These are phyloP conservation scores for Nyleta sp. DNA, from an alignment of 2,888 invertebrate species.

Conservation along the genomic window DNA sequence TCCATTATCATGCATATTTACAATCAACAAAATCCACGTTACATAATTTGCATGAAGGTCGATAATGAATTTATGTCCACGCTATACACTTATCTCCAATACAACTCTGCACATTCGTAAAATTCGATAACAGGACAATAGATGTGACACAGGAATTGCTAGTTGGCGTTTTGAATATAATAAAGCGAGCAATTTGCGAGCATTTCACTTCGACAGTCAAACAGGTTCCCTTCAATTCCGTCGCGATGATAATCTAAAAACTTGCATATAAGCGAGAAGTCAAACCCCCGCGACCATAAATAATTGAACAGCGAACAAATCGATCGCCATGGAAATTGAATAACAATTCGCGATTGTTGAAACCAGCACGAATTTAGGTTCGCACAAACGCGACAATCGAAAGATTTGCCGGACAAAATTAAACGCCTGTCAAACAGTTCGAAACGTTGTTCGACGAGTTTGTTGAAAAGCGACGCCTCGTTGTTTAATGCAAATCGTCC, in stretches of 20 bases:
- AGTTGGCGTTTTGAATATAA: no score
- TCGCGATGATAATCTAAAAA: no score
- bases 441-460: background rate
- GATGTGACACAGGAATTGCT: background rate
- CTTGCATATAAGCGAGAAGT: no score
- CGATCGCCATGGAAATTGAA: conserved; percentile 24
- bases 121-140: conserved; percentile 23
- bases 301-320: conserved; percentile 30
- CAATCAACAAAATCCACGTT: conserved; percentile 12
- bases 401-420: background rate
- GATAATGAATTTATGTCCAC: conserved; percentile 39
- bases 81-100: conserved; percentile 18
- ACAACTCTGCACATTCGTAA: conserved; percentile 9
- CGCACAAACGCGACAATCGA: background rate
- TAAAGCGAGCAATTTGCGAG: no score
- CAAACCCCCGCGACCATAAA: conserved; percentile 16
- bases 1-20: conserved; percentile 3
- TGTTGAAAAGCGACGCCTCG: background rate
- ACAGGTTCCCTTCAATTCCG: background rate
- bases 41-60: conserved; percentile 23
- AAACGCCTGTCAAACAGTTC: background rate
- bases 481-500: conserved; percentile 25
- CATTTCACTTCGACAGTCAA: no score
- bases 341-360: background rate
- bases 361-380: background rate